These are phyloP conservation scores for Mallotus villosus DNA, from an alignment of 2,797 vertebrate genomes.

Conservation along the genomic window DNA sequence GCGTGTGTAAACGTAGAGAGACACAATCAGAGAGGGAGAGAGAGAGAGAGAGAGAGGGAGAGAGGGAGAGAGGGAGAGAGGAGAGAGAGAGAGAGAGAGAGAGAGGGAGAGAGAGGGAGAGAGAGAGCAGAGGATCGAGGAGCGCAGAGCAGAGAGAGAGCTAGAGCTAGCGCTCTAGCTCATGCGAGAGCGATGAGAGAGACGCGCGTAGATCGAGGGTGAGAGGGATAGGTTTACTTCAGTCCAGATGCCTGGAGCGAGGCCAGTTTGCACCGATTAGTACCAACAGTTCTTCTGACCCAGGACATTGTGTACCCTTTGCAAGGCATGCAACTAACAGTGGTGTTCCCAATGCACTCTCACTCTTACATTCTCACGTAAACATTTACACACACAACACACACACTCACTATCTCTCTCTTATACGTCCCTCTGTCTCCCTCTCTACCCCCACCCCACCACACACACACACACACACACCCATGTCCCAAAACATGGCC, in stretches of 20 bases:
- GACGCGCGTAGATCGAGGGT: no score
- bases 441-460: neutral
- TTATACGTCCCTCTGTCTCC: neutral
- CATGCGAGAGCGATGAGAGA: neutral
- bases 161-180: no score
- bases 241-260: conserved; percentile 58
- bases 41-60: neutral
- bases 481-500: neutral
- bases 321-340: conserved; percentile 45
- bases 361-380: neutral
- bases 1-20: neutral
- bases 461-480: neutral
- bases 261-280: conserved; percentile 50
- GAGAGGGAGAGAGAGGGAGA: neutral
- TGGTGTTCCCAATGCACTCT: conserved; percentile 42
- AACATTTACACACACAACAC: neutral
- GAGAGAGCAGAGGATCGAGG: no score
- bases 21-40: neutral
- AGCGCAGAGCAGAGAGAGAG: neutral
- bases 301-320: conserved; percentile 67
- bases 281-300: conserved; percentile 54
- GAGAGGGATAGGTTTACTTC: conserved; percentile 30
- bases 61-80: neutral
- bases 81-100: conserved; percentile 1
- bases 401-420: conserved; percentile 17